A percentile compares a stretch with the other conserved stretches of the same genome.
These are phyloP conservation scores for Drosophila quinaria DNA, from an alignment of 2,888 invertebrate genomes.

Conservation along the genomic window DNA sequence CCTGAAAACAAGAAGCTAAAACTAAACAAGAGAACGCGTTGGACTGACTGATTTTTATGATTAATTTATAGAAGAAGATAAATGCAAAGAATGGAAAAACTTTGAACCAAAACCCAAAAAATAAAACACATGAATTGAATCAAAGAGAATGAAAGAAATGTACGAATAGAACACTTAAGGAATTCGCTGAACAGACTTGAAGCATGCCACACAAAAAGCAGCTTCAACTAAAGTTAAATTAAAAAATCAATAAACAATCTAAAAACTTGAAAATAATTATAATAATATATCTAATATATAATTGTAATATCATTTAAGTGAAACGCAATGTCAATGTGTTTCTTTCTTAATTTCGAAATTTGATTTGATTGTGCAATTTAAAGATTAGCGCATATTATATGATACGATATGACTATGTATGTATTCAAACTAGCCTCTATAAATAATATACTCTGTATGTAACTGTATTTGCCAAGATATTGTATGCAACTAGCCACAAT, in stretches of 20 bases:
- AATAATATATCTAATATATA: slow-evolving; percentile 36
- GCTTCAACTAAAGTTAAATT: slow-evolving; percentile 30
- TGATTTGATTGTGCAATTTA: slow-evolving; percentile 66
- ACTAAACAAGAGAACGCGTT: slow-evolving; percentile 61
- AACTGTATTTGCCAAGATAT: slow-evolving; percentile 60
- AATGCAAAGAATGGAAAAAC: slow-evolving; percentile 19
- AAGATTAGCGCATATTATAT: slow-evolving; percentile 59
- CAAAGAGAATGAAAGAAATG: slow-evolving; percentile 15
- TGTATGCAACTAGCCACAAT: slow-evolving; percentile 37
- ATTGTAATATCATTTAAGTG: slow-evolving; percentile 46
- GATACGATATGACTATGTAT: slow-evolving; percentile 41
- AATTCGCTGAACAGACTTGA: slow-evolving; percentile 70
- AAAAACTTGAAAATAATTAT: slow-evolving; percentile 23
- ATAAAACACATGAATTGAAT: slow-evolving; percentile 45
- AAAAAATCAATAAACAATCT: slow-evolving; percentile 11
- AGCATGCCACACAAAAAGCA: slow-evolving; percentile 14
- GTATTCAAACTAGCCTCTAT: slow-evolving; percentile 27
- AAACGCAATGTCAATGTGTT: slow-evolving; percentile 23
- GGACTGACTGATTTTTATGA: slow-evolving; percentile 80
- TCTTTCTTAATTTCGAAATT: slow-evolving; percentile 28
- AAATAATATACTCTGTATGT: slow-evolving; percentile 35
- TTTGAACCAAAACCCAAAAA: slow-evolving; percentile 32
- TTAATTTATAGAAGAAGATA: slow-evolving; percentile 50
- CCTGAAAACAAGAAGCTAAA: slow-evolving; percentile 52
- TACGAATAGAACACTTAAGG: slow-evolving; percentile 53